Evolutionary conservation across 2,888 invertebrate genomes (phyloP).

Genomic region (Ferrisia virgata): DNA sequence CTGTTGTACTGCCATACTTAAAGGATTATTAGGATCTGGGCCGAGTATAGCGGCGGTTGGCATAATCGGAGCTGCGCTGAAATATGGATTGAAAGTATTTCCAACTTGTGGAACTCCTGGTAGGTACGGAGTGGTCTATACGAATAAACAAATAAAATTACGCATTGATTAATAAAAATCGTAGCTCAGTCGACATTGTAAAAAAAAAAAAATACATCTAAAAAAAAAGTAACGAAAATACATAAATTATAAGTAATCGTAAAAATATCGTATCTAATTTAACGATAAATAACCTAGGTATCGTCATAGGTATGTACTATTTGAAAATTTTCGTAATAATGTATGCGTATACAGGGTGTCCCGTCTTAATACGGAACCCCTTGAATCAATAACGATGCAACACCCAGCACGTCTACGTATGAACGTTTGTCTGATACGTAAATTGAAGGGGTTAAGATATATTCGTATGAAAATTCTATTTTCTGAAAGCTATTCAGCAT

Average conservation of each 20-base stretch:
- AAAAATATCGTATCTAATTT: no score
- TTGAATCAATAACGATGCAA: no score
- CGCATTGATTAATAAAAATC: neutral
- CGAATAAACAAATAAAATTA: constrained; percentile 19
- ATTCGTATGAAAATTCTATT: no score
- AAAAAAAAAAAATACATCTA: no score
- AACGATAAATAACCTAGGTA: neutral
- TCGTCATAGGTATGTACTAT: neutral
- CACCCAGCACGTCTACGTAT: no score
- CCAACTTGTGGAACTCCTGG: constrained; percentile 84
- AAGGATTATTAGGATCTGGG: constrained; percentile 81
- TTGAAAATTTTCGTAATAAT: neutral
- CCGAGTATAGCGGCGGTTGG: constrained; percentile 68
- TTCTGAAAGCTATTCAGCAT: no score
- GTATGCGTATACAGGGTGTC: neutral
- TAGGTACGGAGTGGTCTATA: constrained; percentile 69
- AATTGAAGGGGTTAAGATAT: no score
- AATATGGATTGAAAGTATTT: constrained; percentile 87
- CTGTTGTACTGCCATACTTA: constrained; percentile 76
- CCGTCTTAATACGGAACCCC: no score
- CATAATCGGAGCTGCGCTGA: constrained; percentile 69
- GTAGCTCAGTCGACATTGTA: neutral
- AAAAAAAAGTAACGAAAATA: neutral
- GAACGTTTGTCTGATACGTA: no score
- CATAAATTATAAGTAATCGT: neutral